Percentiles rank a stretch among this genome's conserved stretches.
phyloP scores from a whole-genome alignment of 1,140 invertebrate species.

The Sitobion miscanthi region DNA sequence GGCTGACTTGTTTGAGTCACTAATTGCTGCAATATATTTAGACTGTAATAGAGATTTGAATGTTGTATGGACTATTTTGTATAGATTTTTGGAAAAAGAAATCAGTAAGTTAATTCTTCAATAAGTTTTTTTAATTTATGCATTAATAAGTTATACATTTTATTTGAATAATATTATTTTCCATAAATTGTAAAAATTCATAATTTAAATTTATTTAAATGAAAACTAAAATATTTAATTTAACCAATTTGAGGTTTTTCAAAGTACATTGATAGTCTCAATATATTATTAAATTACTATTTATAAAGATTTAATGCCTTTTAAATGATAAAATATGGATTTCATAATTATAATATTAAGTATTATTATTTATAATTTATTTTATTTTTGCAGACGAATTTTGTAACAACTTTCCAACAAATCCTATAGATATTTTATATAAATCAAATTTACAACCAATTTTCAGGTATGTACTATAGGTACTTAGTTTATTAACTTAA shows the following conservation, averaged over 20 bases:
- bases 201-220: background rate
- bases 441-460: conserved; percentile 33
- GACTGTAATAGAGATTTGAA: conserved; percentile 90
- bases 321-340: background rate
- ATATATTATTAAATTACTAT: background rate
- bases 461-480: conserved; percentile 32
- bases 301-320: background rate
- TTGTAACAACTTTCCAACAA: conserved; percentile 35
- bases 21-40: conserved; percentile 95
- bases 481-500: background rate
- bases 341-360: no score
- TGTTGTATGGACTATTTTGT: conserved; percentile 95
- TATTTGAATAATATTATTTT: background rate
- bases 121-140: background rate
- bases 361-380: background rate
- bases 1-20: conserved; percentile 98
- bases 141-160: background rate
- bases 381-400: conserved; percentile 51
- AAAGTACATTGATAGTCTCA: background rate
- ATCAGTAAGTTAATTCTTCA: conserved; percentile 69
- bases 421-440: conserved; percentile 32
- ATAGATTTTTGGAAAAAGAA: conserved; percentile 91
- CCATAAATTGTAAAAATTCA: background rate
- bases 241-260: no score
- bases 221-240: background rate